phyloP scores from a whole-genome alignment of 2,888 invertebrate species.

The Melanostoma mellinum region DNA sequence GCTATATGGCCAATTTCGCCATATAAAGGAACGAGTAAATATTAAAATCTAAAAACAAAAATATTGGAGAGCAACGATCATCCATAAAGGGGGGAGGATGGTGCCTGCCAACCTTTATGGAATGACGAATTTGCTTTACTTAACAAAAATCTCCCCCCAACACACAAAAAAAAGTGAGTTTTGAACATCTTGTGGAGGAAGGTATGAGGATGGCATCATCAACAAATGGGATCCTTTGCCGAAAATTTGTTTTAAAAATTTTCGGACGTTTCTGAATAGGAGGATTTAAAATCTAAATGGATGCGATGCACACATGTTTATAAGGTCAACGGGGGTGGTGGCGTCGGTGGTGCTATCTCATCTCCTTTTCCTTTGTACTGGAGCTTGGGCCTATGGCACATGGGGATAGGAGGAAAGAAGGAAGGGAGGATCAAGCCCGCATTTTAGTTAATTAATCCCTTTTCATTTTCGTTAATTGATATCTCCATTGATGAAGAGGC shows the following conservation, averaged over 20 bases:
- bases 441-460: constrained; percentile 82
- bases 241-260: constrained; percentile 53
- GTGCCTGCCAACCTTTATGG: neutral
- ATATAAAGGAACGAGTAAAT: constrained; percentile 44
- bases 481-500: constrained; percentile 65
- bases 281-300: constrained; percentile 60
- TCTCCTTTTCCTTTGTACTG: constrained; percentile 44
- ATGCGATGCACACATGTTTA: constrained; percentile 3
- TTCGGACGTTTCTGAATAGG: constrained; percentile 57
- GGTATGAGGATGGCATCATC: constrained; percentile 18
- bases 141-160: neutral
- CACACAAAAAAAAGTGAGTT: constrained; percentile 10
- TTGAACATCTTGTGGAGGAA: constrained; percentile 12
- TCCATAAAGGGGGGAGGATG: constrained; percentile 18
- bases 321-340: constrained; percentile 19
- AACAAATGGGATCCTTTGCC: constrained; percentile 44
- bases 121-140: constrained; percentile 31
- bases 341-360: neutral
- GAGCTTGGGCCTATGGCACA: too few relatives aligned
- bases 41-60: constrained; percentile 37
- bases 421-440: constrained; percentile 76
- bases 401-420: too few relatives aligned
- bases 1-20: neutral
- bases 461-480: constrained; percentile 74
- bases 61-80: constrained; percentile 28